A percentile compares a stretch with the other conserved stretches of the same genome.
phyloP scores from a whole-genome alignment of 2,888 invertebrate species.

The Plagiodera versicolora region DNA sequence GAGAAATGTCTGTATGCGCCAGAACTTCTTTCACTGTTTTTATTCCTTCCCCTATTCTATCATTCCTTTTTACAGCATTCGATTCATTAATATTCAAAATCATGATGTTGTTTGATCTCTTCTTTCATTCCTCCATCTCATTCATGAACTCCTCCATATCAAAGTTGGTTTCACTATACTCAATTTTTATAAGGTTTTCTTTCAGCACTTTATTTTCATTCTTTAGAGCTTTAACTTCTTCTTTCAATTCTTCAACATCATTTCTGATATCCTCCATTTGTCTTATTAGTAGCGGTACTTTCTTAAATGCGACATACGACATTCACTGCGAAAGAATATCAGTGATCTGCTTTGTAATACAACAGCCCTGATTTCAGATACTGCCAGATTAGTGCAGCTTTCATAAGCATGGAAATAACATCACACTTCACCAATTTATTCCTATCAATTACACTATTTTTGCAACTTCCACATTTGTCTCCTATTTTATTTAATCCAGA shows the following conservation, averaged over 20 bases:
- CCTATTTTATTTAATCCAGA: constrained; percentile 4
- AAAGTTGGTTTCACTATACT: neutral
- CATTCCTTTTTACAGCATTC: constrained; percentile 6
- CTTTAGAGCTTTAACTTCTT: no score
- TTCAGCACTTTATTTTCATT: no score
- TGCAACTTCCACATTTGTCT: constrained; percentile 2
- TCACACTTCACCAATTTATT: constrained; percentile 6
- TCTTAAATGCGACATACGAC: constrained; percentile 8
- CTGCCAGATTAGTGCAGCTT: constrained; percentile 5
- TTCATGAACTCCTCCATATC: neutral
- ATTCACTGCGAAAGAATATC: constrained; percentile 3
- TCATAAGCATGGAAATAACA: constrained; percentile 5
- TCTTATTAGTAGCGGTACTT: no score
- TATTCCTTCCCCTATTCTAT: constrained; percentile 1
- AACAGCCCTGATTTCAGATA: constrained; percentile 3
- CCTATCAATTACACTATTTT: constrained; percentile 6
- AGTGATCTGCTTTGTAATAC: constrained; percentile 6
- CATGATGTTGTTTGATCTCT: constrained; percentile 6
- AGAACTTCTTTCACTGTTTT: constrained; percentile 6
- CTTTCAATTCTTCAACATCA: constrained; percentile 7
- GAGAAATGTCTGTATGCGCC: constrained; percentile 3
- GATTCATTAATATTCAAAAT: constrained; percentile 5
- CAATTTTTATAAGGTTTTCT: constrained; percentile 1
- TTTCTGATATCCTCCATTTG: constrained; percentile 3
- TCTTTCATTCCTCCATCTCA: neutral